A percentile compares a stretch with the other conserved stretches of the same genome.
These are phyloP conservation scores for Suricata suricatta DNA, from an alignment of 2,113 vertebrate genomes.

Conservation along the genomic window DNA sequence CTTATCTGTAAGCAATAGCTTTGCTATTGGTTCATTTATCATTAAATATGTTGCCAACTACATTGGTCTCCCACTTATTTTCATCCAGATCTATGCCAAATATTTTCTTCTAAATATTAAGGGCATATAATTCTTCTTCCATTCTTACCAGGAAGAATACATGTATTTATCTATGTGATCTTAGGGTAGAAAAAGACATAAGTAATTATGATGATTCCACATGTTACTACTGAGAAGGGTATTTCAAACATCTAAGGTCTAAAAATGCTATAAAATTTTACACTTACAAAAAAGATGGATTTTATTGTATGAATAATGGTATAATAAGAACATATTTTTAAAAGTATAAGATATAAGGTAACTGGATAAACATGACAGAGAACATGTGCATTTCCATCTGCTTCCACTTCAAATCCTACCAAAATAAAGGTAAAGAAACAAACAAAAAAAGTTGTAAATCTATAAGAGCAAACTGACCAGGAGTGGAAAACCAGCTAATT, in stretches of 20 bases:
- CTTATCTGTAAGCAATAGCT: slow-evolving; percentile 77
- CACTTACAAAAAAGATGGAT: neutral
- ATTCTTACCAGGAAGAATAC: neutral
- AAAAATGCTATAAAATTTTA: neutral
- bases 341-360: neutral
- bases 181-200: neutral
- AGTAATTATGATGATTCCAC: neutral
- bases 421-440: slow-evolving; percentile 13
- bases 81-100: neutral
- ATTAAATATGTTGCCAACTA: neutral
- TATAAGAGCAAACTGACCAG: neutral
- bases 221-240: neutral
- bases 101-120: slow-evolving; percentile 1
- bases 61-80: neutral
- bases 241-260: neutral
- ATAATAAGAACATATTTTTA: neutral
- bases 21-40: slow-evolving; percentile 36
- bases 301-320: neutral
- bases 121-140: neutral
- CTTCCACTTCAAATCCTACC: slow-evolving; percentile 7
- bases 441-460: neutral
- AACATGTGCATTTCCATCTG: neutral
- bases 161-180: neutral
- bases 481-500: neutral
- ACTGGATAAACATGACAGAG: neutral